phyloP scores from a whole-genome alignment of 2,888 invertebrate genomes.

The Eupithecia centaureata region DNA sequence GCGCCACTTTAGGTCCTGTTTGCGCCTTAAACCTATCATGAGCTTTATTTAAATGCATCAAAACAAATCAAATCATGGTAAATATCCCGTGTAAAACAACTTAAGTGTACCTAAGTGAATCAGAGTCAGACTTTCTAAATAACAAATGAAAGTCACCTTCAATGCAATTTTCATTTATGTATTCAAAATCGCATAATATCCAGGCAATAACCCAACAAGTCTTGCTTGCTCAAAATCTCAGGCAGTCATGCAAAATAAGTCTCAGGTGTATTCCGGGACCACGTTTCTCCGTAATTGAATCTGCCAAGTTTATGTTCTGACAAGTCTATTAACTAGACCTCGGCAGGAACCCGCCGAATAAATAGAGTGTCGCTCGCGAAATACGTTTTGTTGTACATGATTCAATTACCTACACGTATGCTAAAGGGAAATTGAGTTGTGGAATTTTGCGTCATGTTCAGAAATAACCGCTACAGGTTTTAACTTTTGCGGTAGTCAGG shows the following conservation, averaged over 20 bases:
- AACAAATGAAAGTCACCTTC: neutral
- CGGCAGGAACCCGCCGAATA: conserved; percentile 15
- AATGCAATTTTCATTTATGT: neutral
- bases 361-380: conserved; percentile 21
- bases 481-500: too few relatives aligned
- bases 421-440: conserved; percentile 24
- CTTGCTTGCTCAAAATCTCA: conserved; percentile 1
- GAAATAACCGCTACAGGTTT: too few relatives aligned
- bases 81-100: too few relatives aligned
- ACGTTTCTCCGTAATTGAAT: conserved; percentile 63
- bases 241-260: too few relatives aligned
- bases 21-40: too few relatives aligned
- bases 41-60: too few relatives aligned
- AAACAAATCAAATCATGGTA: too few relatives aligned
- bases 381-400: conserved; percentile 37
- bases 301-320: conserved; percentile 63
- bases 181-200: neutral
- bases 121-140: too few relatives aligned
- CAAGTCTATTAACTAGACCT: conserved; percentile 54
- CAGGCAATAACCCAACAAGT: neutral
- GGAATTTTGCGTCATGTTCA: conserved; percentile 6
- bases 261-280: conserved; percentile 49
- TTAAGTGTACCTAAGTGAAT: too few relatives aligned
- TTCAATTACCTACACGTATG: conserved; percentile 25
- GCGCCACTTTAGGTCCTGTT: too few relatives aligned